Evolutionary conservation across 2,888 invertebrate genomes (phyloP).

Genomic region (Amphiduros pacificus): DNA sequence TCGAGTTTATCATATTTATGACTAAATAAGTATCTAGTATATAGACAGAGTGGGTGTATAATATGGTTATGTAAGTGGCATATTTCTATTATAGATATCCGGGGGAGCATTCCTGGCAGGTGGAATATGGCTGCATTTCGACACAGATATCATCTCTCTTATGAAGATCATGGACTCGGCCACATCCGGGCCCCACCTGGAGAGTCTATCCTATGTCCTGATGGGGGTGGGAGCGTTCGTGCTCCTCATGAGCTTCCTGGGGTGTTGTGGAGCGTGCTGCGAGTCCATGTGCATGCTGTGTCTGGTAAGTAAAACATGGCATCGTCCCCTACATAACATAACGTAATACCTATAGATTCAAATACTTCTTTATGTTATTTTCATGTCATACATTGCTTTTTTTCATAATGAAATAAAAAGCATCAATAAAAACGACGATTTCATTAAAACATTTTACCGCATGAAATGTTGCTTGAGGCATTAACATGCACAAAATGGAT

Average conservation of each 20-base stretch:
- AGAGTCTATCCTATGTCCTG: constrained; percentile 20
- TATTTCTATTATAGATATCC: constrained; percentile 6
- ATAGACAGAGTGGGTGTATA: no score
- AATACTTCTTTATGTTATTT: no score
- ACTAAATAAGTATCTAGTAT: no score
- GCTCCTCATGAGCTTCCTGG: constrained; percentile 25
- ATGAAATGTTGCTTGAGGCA: no score
- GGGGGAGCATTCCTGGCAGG: constrained; percentile 6
- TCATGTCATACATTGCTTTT: no score
- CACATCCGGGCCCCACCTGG: constrained; percentile 15
- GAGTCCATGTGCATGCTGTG: constrained; percentile 29
- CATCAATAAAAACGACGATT: no score
- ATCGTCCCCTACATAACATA: no score
- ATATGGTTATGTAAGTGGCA: neutral
- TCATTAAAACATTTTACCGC: no score
- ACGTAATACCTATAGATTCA: no score
- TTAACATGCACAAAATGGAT: no score
- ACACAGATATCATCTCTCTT: constrained; percentile 10
- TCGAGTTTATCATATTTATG: no score
- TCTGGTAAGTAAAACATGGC: constrained; percentile 23
- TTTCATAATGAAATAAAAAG: no score
- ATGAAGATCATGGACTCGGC: constrained; percentile 13
- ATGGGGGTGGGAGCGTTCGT: constrained; percentile 22
- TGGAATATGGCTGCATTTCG: constrained; percentile 16
- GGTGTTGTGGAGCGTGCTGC: constrained; percentile 29